Base-by-base conservation (phyloP, 2,797 vertebrate genomes). In the Pangasius macronema region DNA sequence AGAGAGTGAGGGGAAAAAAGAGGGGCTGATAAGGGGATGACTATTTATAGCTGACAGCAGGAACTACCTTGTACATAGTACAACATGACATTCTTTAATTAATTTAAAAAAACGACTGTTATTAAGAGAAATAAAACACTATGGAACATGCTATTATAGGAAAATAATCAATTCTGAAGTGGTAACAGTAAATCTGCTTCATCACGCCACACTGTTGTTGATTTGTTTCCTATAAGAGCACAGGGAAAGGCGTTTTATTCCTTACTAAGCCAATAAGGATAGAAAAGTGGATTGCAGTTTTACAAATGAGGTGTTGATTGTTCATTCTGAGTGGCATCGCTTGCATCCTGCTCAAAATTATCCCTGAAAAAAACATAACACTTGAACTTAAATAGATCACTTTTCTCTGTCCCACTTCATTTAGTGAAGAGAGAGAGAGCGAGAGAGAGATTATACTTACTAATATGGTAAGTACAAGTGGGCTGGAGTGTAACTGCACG, bases 341-440 rank as follows among this genome's bases (percentile, higher is more conserved):
- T 20, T 39, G 33, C 9, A 0, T 59, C 53, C n/a, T 18, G 51
- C 20, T 33, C 1, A 13, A 55, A 77, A 77, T 33, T 53, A 55
- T 14, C 75, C n/a, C 76, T 22, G 76, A 20, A 55, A 36, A 73
- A 81, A 81, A 61, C 24, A 79, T 24, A 42, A 61, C 79, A 81
- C 79, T 81, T 61, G 77, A 9, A 61, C 11, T 42, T 27, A 42
- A 42, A 42, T 59, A 61, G 79, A 24, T 59, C 76, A 39, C 30
- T 87, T 89, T 88, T 89, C 72, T 89, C 72, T 89, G 86, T 79
- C 85, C 68, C 67, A 87, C 88, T 91, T 91, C 55, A 89, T 67
- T 86, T 53, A 86, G 68, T 87, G 73, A 33, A 30, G 30, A 65
- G 75, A 42, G 27, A 49, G 82, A 80, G 33, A 30, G 27, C n/a